A percentile compares a stretch with the other conserved stretches of the same genome.
Evolutionary conservation across 2,888 invertebrate genomes (phyloP).

Genomic region (Pimpla rufipes): DNA sequence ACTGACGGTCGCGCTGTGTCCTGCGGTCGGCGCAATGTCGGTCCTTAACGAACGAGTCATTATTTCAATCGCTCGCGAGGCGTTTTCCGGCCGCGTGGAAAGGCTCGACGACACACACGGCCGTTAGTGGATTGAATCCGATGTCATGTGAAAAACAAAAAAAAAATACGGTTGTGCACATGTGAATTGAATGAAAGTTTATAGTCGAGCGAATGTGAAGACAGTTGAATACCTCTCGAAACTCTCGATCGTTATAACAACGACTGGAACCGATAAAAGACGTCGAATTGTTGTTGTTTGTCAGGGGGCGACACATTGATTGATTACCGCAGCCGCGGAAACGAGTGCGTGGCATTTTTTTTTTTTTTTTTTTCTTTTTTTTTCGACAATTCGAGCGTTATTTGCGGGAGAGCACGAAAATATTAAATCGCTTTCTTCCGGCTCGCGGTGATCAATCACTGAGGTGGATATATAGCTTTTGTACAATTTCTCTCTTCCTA

Average conservation of each 20-base stretch:
- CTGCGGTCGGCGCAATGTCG: background rate
- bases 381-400: background rate
- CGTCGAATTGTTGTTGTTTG: constrained; percentile 27
- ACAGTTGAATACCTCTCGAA: constrained; percentile 21
- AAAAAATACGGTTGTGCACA: constrained; percentile 29
- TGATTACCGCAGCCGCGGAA: constrained; percentile 28
- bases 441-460: constrained; percentile 29
- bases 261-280: constrained; percentile 10
- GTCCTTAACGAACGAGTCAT: background rate
- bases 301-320: constrained; percentile 2
- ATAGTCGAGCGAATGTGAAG: constrained; percentile 40
- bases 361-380: no score
- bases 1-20: constrained; percentile 14
- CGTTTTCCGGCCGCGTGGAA: background rate
- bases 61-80: background rate
- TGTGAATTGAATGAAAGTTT: constrained; percentile 44
- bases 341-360: background rate
- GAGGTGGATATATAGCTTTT: constrained; percentile 9
- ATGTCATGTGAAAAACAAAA: background rate
- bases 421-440: background rate
- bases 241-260: constrained; percentile 19
- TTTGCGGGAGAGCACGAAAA: background rate
- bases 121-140: constrained; percentile 18
- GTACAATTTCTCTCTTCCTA: constrained; percentile 61
- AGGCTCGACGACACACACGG: background rate